Conservation (phyloP, 2,888 invertebrate species). For the Xanthorhoe designata region DNA sequence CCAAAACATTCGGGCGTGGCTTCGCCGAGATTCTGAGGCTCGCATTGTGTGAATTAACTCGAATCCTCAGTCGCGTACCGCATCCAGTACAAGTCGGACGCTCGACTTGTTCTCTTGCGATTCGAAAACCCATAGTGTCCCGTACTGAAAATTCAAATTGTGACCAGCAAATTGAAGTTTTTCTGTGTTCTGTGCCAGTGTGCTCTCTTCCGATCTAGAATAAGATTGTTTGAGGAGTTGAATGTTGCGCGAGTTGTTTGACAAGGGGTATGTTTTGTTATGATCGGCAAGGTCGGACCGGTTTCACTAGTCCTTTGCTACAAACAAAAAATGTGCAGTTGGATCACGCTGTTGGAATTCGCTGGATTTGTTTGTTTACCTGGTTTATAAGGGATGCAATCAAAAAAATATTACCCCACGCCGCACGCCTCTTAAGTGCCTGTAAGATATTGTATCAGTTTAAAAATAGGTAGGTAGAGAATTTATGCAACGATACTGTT, state of each 20-base stretch:
- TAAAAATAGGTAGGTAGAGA: background rate
- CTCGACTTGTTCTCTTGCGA: slow-evolving; percentile 32
- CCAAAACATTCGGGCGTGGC: slow-evolving; percentile 76
- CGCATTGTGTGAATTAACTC: slow-evolving; percentile 34
- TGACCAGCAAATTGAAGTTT: slow-evolving; percentile 35
- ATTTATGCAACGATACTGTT: background rate
- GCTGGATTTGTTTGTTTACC: slow-evolving; percentile 22
- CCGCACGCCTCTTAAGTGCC: background rate
- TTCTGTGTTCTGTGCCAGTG: slow-evolving; percentile 32
- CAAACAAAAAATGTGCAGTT: slow-evolving; percentile 28
- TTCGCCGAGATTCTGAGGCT: slow-evolving; percentile 36
- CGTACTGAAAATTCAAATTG: slow-evolving; percentile 41
- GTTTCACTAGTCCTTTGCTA: slow-evolving; percentile 44
- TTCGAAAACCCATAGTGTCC: slow-evolving; percentile 34
- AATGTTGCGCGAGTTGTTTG: slow-evolving; percentile 39
- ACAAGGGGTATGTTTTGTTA: slow-evolving; percentile 46
- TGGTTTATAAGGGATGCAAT: slow-evolving; percentile 13
- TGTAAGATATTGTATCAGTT: background rate
- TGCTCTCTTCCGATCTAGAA: slow-evolving; percentile 34
- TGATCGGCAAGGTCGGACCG: slow-evolving; percentile 57
- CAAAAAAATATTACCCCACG: background rate
- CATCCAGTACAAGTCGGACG: slow-evolving; percentile 45
- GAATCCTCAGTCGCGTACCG: slow-evolving; percentile 45
- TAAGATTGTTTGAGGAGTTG: slow-evolving; percentile 38
- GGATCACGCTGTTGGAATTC: slow-evolving; percentile 33